Evolutionary conservation across 2,797 vertebrate genomes (phyloP).

Genomic region (Acrossocheilus wenchowensis): DNA sequence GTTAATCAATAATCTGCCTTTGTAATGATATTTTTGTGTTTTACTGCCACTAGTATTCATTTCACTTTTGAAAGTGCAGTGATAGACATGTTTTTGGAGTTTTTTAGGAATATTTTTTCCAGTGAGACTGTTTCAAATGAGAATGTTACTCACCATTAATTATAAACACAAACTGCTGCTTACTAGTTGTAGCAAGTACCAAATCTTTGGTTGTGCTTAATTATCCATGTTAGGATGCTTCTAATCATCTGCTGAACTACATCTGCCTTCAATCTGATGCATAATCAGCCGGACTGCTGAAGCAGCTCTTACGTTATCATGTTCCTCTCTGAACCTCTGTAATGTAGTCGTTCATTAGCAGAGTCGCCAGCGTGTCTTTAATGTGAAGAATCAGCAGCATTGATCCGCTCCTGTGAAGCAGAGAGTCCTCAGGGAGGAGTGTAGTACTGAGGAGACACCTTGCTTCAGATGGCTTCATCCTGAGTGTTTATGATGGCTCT

Average conservation of each 20-base stretch:
- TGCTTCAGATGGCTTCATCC: constrained; percentile 34
- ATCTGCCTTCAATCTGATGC: constrained; percentile 10
- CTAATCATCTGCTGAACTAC: constrained; percentile 27
- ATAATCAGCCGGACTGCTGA: constrained; percentile 20
- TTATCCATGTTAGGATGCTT: constrained; percentile 6
- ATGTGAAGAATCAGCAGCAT: constrained; percentile 20
- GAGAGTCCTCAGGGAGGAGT: constrained; percentile 28
- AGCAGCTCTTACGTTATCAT: constrained; percentile 35
- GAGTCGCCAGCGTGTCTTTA: constrained; percentile 23
- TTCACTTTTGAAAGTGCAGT: neutral
- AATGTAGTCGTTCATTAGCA: constrained; percentile 40
- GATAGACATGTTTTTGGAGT: neutral
- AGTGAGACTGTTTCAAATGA: neutral
- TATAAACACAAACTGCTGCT: neutral
- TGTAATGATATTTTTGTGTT: neutral
- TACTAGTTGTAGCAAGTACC: no score
- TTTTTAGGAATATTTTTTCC: neutral
- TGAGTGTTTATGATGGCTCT: constrained; percentile 36
- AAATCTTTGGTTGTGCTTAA: neutral
- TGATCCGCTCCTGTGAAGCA: constrained; percentile 29
- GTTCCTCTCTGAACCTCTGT: constrained; percentile 1
- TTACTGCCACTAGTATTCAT: neutral
- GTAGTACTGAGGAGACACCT: constrained; percentile 12
- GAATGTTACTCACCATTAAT: neutral
- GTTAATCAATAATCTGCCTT: neutral